Base-by-base conservation (phyloP, 2,888 invertebrate genomes). In the Automeris io region DNA sequence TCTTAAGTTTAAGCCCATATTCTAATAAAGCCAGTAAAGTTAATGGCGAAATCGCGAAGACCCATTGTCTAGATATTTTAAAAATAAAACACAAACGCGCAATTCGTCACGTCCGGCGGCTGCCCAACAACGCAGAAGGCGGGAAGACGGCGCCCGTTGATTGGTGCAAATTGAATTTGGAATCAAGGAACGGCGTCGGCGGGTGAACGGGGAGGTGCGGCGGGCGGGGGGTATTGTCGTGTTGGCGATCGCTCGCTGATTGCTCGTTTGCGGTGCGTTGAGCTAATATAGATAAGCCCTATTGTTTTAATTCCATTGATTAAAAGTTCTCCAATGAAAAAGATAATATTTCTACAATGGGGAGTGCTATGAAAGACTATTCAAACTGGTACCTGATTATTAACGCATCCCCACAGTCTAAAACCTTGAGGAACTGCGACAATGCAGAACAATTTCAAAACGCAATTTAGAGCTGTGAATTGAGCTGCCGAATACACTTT, bases 101-200 rank as follows among this genome's bases (percentile, higher is more conserved):
- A 34, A 39, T 57, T 53, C 57, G 57, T 67, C 81, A 81, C 82
- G 80, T 81, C 76, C 75, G 67, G 63, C 61, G 57, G 60, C 53
- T 48, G 54, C 45, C 61, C 61, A 65, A 60, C 66, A 54, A 67
- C 66, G 67, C 72, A 64, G 72, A 76, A 82, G 81, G 83, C 83
- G 85, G 83, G 81, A 83, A 83, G 83, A 83, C 83, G 76, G 65
- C 72, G 77, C 70, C 62, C 77, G 80, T 80, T 86, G 85, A 86
- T 86, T 86, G 85, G 85, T 85, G 81, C 83, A 85, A 86, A 86
- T 85, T 82, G 83, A 81, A 81, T 86, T 85, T 85, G 83, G 81
- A 75, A 80, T 76, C 79, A 79, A 77, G 74, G 70, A 68, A 60
- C 57, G 54, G 36, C 42, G 62, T 51, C 45, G 42, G 47, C 45